Evolutionary conservation across 2,888 invertebrate genomes (phyloP), one percentile per base, ranked within the genome.

Genomic region (Mythimna lalbum): DNA sequence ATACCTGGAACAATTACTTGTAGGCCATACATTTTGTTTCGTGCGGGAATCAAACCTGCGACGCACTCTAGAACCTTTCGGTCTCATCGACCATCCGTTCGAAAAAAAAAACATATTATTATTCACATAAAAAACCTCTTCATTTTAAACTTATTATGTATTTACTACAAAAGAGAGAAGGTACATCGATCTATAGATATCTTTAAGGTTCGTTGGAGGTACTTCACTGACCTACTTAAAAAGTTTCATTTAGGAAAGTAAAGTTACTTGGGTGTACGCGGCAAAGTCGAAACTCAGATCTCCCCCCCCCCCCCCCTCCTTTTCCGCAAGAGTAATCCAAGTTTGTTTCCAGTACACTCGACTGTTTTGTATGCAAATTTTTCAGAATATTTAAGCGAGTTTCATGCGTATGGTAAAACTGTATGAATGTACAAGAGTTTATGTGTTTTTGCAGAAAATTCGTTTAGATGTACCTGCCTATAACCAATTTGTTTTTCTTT

Each of bases 351-450:
- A 36, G 52, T 33, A 39, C 14, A 56, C 49, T 65, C 21, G 4
- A n/a, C 27, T 23, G 21, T 59, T 62, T 61, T 62, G 23, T 57
- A 53, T 77, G 52, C 4, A 21, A 62, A 77, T 62, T 57, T 62
- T 23, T n/a, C 4, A 43, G 23, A 52, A 63, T 62, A 19, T 78
- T 62, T 53, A 9, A 59, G 19, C 39, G 31, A 36, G 12, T 77
- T 69, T 50, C 59, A 66, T 60, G 47, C 43, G 33, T 39, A 49
- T 19, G 31, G 19, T 12, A 9, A n/a, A 1, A n/a, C 9, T 47
- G n/a, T 17, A 49, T 14, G 7, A 27, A 17, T 52, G 50, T 7
- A 9, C 49, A 31, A 31, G 47, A 7, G 10, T 47, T n/a, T 17
- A 49, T 19, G 7, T 36, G 50, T 50, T 57, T 63, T 63, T 3